Evolutionary conservation across 2,888 invertebrate species (phyloP), one percentile per base, ranked within the genome.

Genomic region (Bellardia pandia): DNA sequence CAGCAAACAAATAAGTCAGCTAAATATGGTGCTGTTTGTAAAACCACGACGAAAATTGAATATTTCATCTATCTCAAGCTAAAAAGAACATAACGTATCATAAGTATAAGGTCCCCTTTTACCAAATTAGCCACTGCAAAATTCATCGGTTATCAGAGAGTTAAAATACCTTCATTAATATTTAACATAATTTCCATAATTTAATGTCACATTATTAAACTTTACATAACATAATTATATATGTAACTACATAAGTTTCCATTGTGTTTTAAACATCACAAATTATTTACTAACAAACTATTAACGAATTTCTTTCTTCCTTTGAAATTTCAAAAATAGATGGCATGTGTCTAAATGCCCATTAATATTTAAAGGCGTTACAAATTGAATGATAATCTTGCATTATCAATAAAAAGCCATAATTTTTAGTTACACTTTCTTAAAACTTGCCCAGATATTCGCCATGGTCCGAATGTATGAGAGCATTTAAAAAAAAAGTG

Each of bases 391-490:
- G 45, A 56, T 81, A 72, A 74, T 74, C 72, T 37, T 66, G 33
- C 45, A 64, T 81, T 74, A 72, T 69, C 66, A 45, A 45, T 13
- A 45, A 8, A 30, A 51, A 40, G 33, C 72, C 51, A 62, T 77
- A 71, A 62, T 42, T 60, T 62, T 79, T 69, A 33, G 48, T 69
- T 75, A 82, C 64, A 78, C 86, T 82, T 86, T 82, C 53, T 86
- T 78, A 64, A 62, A 68, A 60, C 11, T 30, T 45, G 9, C 8
- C 30, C 66, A 56, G 56, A 56, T 66, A 56, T 77, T 62, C 16
- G 53, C 53, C 56, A 60, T 62, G 37, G 23, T 23, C 64, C 33
- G 2, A 23, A 53, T 40, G 13, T 8, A 42, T 42, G 42, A 53
- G n/a, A 14, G 11, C 40, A 4, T 16, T 40, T n/a, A 64, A 64